Percentiles rank a stretch among this genome's conserved stretches.
phyloP scores from a whole-genome alignment of 2,797 vertebrate species.

The Pipistrellus nathusii region DNA sequence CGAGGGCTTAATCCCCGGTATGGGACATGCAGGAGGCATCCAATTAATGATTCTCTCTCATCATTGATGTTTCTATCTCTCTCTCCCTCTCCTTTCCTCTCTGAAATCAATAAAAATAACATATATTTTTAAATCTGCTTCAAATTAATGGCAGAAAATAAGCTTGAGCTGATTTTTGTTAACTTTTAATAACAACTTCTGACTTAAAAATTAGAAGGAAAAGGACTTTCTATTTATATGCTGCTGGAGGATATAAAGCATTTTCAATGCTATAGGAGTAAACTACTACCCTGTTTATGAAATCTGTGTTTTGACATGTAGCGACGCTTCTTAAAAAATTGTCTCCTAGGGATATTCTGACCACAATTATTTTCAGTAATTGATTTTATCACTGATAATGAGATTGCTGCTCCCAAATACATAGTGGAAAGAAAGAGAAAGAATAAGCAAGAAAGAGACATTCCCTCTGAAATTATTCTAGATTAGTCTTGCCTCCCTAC shows the following conservation, averaged over 20 bases:
- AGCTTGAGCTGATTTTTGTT: background rate
- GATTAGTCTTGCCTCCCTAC: background rate
- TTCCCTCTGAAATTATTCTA: background rate
- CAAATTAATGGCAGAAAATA: too few relatives aligned
- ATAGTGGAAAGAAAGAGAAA: background rate
- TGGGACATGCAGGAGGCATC: too few relatives aligned
- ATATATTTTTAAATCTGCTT: too few relatives aligned
- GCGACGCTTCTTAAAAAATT: conserved; percentile 23
- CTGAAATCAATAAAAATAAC: too few relatives aligned
- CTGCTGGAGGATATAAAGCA: background rate
- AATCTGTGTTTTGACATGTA: background rate
- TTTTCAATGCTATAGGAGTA: background rate
- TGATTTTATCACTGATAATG: conserved; percentile 39
- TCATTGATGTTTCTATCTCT: too few relatives aligned
- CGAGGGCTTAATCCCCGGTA: too few relatives aligned
- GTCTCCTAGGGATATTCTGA: conserved; percentile 5
- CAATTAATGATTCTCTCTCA: too few relatives aligned
- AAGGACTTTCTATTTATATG: background rate
- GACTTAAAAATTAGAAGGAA: background rate
- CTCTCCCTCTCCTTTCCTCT: too few relatives aligned
- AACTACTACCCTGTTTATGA: background rate
- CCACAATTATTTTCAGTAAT: background rate
- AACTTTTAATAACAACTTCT: conserved; percentile 31
- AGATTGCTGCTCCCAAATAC: background rate
- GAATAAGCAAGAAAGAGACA: background rate